phyloP scores from a whole-genome alignment of 2,113 vertebrate species.

The Elephantulus edwardii region DNA sequence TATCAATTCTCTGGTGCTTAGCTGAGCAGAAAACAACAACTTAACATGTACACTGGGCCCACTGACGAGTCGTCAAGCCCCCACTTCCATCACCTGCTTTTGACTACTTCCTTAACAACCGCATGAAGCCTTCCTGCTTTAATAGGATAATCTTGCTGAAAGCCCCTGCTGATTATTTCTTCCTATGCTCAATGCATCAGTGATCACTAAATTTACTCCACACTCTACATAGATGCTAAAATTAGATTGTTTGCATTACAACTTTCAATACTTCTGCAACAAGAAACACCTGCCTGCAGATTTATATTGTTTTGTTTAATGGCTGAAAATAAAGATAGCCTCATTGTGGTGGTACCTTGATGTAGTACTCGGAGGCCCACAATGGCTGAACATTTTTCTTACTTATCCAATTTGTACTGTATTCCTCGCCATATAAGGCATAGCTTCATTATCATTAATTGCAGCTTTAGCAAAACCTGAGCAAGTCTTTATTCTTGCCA shows the following conservation, averaged over 20 bases:
- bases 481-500: constrained; percentile 83
- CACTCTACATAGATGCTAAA: constrained; percentile 84
- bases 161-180: constrained; percentile 87
- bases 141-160: constrained; percentile 88
- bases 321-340: constrained; percentile 83
- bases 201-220: constrained; percentile 89
- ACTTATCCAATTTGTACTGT: constrained; percentile 80
- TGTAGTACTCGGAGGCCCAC: constrained; percentile 75
- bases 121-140: constrained; percentile 85
- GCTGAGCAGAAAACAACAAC: constrained; percentile 95
- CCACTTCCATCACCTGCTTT: constrained; percentile 87
- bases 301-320: constrained; percentile 86
- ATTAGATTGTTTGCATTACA: constrained; percentile 89
- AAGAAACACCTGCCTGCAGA: constrained; percentile 87
- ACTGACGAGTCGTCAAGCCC: constrained; percentile 82
- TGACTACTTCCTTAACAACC: constrained; percentile 84
- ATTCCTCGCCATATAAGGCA: constrained; percentile 78
- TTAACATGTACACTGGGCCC: constrained; percentile 86
- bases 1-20: constrained; percentile 96
- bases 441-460: constrained; percentile 86
- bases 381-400: constrained; percentile 83
- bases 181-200: constrained; percentile 84
- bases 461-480: constrained; percentile 81
- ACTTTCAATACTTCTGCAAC: constrained; percentile 83
- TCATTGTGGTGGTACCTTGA: constrained; percentile 78